Evolutionary conservation across 2,113 vertebrate genomes (phyloP).

Genomic region (Todiramphus chloris): DNA sequence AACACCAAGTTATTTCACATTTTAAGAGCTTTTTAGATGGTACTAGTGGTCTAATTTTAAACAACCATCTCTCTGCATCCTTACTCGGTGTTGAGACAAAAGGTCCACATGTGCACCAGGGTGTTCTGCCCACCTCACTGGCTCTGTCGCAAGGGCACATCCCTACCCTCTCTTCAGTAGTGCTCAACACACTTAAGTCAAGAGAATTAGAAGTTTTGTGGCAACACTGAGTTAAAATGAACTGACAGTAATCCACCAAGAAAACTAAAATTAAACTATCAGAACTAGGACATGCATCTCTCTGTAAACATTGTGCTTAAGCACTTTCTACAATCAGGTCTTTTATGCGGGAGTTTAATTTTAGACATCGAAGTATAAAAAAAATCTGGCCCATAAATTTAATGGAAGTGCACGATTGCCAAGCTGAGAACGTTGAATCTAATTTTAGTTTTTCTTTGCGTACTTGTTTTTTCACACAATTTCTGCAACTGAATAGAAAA

Average conservation of each 20-base stretch:
- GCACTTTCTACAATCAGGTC: constrained; percentile 61
- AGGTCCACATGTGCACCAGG: rapidly evolving
- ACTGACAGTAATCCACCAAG: neutral
- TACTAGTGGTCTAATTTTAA: neutral
- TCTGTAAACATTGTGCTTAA: constrained; percentile 40
- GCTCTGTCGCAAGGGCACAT: neutral
- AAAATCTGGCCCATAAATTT: constrained; percentile 57
- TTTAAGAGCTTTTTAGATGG: neutral
- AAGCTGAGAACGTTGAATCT: constrained; percentile 56
- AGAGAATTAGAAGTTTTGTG: neutral
- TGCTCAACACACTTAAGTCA: neutral
- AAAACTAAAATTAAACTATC: constrained; percentile 51
- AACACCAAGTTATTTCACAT: neutral
- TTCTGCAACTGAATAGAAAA: constrained; percentile 54
- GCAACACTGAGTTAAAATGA: neutral
- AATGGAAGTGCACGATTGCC: constrained; percentile 9
- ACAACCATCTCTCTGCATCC: too few relatives aligned
- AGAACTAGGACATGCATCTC: constrained; percentile 21
- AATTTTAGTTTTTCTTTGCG: constrained; percentile 59
- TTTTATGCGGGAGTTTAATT: constrained; percentile 46
- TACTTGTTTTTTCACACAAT: constrained; percentile 49
- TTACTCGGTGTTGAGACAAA: neutral
- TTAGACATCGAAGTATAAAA: constrained; percentile 62
- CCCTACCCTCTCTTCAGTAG: rapidly evolving
- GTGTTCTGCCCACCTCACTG: neutral